phyloP scores from a whole-genome alignment of 37 sponge, comb jelly and placozoan species.

The Tethya wilhelma region DNA sequence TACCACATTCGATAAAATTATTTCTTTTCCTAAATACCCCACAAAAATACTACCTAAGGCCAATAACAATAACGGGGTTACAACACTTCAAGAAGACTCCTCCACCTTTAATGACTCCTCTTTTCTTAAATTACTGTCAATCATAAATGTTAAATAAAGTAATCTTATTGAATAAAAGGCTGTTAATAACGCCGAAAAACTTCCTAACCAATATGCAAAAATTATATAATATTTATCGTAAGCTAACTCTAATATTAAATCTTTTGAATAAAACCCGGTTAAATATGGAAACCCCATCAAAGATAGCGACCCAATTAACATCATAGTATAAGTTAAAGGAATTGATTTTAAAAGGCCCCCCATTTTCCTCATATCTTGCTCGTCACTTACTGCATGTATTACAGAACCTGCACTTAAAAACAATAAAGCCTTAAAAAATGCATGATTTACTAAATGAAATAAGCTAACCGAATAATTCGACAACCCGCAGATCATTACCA shows the following conservation, averaged over 20 bases:
- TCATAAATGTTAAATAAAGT: constrained; percentile 78
- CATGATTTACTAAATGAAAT: constrained; percentile 83
- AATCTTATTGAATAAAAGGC: constrained; percentile 78
- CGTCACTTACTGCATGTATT: constrained; percentile 76
- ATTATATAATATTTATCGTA: constrained; percentile 69
- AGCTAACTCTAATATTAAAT: constrained; percentile 72
- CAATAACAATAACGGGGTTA: constrained; percentile 58
- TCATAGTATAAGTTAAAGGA: constrained; percentile 72
- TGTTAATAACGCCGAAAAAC: constrained; percentile 71
- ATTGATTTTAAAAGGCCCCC: constrained; percentile 56
- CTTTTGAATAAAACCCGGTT: constrained; percentile 87
- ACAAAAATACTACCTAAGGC: constrained; percentile 68
- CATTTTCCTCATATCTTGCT: constrained; percentile 83
- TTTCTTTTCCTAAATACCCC: constrained; percentile 71
- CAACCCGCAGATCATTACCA: constrained; percentile 84
- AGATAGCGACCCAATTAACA: constrained; percentile 77
- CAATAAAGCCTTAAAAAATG: constrained; percentile 83
- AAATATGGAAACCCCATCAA: constrained; percentile 85
- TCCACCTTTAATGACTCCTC: constrained; percentile 12
- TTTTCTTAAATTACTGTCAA: constrained; percentile 37
- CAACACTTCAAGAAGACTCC: constrained; percentile 42
- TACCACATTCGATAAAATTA: constrained; percentile 49
- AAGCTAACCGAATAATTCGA: constrained; percentile 78
- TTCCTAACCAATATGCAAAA: constrained; percentile 82
- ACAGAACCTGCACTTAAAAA: constrained; percentile 83